Evolutionary conservation across 1,140 invertebrate species (phyloP), one percentile per base, ranked within the genome.

Genomic region (Chionoecetes opilio): DNA sequence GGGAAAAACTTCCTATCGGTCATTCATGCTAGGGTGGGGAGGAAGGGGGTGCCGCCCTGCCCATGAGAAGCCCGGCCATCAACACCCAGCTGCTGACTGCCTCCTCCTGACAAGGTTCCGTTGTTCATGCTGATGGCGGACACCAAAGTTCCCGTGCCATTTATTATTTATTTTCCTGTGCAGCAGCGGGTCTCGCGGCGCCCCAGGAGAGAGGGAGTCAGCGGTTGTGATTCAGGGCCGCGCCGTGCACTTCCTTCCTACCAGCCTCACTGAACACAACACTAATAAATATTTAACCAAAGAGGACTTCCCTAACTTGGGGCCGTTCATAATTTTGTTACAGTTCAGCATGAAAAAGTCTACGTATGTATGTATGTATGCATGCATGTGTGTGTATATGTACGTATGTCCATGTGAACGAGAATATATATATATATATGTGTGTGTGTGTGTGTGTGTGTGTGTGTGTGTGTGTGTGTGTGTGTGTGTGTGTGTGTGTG

Each of bases 1-100:
- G 89, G 89, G 41, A 91, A 91, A 75, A 75, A 35, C 29, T 91
- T 38, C 41, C 32, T 90, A 75, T 91, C 75, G 46, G 89, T 75
- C 63, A 75, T 75, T 75, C 63, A n/a, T 75, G 63, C 63, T 6
- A n/a, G 63, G 63, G 63, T 6, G 63, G 63, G 21, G 6, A 26
- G 63, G 63, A n/a, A 17, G 26, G 63, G 21, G 63, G 21, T 21
- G 63, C 63, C 63, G 63, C 63, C 63, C n/a, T 75, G 21, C 21
- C 63, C 63, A 26, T 75, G 63, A 75, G 63, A 75, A 5, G 26
- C 21, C 5, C 63, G n/a, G 63, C 63, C 63, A 75, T 75, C n/a
- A 75, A 1, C 21, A 11, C 63, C 63, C 9, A 75, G 5, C 63
- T n/a, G 63, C 63, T 75, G 63, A 75, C 63, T 75, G 63, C 26